Conservation (phyloP, 2,888 invertebrate genomes). For the Lathronympha strigana region DNA sequence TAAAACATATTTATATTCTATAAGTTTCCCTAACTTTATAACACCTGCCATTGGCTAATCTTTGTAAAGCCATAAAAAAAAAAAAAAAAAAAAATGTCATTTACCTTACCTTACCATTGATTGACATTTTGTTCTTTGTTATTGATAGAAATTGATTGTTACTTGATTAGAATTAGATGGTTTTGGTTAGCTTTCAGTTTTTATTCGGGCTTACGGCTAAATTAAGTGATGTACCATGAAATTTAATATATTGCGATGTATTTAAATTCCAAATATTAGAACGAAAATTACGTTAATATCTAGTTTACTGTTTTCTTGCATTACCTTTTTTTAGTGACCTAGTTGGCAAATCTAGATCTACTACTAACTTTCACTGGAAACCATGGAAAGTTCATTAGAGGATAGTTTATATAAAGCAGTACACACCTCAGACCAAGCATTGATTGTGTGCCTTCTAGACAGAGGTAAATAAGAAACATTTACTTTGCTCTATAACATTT, state of each 20-base stretch:
- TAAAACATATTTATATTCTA: too few species aligned
- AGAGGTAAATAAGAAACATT: constrained; percentile 65
- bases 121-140: not conserved
- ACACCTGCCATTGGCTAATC: too few species aligned
- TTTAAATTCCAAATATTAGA: too few species aligned
- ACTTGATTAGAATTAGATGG: not conserved
- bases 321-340: not conserved
- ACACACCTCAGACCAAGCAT: constrained; percentile 65
- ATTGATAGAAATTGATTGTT: not conserved
- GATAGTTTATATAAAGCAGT: constrained; percentile 69
- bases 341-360: not conserved
- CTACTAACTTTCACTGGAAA: constrained; percentile 6
- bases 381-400: constrained; percentile 65
- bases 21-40: too few species aligned
- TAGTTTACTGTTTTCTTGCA: not conserved
- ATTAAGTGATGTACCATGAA: not conserved
- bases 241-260: not conserved
- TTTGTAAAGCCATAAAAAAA: too few species aligned
- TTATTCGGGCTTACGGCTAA: not conserved
- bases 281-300: not conserved
- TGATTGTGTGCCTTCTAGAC: constrained; percentile 72
- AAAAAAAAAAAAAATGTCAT: not conserved
- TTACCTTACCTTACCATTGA: too few species aligned
- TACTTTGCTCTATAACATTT: constrained; percentile 53
- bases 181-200: not conserved